phyloP scores from a whole-genome alignment of 2,797 vertebrate genomes.

The Rostrhamus sociabilis region DNA sequence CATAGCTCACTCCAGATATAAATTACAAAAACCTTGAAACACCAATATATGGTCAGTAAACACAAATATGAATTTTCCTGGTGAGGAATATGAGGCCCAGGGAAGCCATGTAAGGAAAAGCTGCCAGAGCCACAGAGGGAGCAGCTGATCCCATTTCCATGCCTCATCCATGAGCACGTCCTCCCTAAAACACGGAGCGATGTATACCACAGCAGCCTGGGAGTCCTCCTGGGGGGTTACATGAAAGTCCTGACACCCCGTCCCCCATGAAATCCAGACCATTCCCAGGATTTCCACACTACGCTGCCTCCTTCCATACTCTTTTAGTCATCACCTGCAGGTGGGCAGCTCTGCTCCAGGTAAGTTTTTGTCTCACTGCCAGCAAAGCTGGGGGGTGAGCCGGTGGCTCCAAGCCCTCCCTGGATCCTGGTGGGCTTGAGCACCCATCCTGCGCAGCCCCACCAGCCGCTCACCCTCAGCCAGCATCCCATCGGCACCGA shows the following conservation, averaged over 20 bases:
- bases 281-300: not conserved
- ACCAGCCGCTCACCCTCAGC: not conserved
- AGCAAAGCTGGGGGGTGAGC: not conserved
- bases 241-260: not conserved
- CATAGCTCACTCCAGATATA: not conserved
- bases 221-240: not conserved
- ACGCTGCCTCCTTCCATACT: not conserved
- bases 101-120: not conserved
- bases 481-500: not conserved
- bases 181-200: not conserved
- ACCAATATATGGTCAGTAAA: not conserved
- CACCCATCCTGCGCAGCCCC: not conserved
- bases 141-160: not conserved
- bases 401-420: not conserved
- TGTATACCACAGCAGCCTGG: not conserved
- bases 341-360: not conserved
- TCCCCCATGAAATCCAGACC: not conserved
- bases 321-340: not conserved
- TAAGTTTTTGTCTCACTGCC: not conserved
- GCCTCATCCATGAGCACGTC: not conserved
- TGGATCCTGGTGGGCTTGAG: not conserved
- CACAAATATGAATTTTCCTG: not conserved
- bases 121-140: not conserved
- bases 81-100: not conserved
- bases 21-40: not conserved